Conservation (phyloP, 2,888 invertebrate genomes). For the Noctua janthe region DNA sequence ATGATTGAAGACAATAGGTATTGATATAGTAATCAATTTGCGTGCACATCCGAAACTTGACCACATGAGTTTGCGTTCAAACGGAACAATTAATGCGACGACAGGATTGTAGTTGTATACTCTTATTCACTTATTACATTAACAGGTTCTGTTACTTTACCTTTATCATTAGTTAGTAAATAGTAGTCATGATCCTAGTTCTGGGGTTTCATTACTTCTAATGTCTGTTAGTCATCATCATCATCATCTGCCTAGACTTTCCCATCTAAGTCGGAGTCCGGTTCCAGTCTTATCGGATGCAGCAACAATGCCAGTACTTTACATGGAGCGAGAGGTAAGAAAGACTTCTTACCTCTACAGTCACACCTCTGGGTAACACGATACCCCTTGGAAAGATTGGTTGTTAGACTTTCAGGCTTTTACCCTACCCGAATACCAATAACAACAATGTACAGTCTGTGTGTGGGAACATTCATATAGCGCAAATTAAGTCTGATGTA, state of each 20-base stretch:
- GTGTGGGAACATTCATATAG: neutral
- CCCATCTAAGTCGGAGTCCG: neutral
- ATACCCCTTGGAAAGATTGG: neutral
- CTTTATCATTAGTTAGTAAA: neutral
- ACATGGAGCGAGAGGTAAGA: neutral
- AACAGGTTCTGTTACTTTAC: neutral
- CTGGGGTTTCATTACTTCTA: neutral
- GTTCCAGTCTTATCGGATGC: neutral
- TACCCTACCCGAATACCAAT: neutral
- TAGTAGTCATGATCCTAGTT: neutral
- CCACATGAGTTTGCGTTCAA: constrained; percentile 29
- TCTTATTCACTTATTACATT: constrained; percentile 3
- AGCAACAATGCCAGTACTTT: neutral
- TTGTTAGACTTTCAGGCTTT: neutral
- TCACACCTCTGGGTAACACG: too few species aligned
- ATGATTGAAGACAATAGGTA: constrained; percentile 65
- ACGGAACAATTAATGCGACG: constrained; percentile 46
- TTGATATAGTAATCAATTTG: constrained; percentile 60
- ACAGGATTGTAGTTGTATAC: constrained; percentile 3
- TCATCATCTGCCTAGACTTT: neutral
- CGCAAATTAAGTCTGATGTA: constrained; percentile 5
- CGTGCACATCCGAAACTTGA: constrained; percentile 40
- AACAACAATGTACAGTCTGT: neutral
- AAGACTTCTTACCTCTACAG: neutral
- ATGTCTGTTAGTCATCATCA: neutral